These are phyloP conservation scores for Machimus rusticus DNA, from an alignment of 2,888 invertebrate genomes.

Conservation along the genomic window DNA sequence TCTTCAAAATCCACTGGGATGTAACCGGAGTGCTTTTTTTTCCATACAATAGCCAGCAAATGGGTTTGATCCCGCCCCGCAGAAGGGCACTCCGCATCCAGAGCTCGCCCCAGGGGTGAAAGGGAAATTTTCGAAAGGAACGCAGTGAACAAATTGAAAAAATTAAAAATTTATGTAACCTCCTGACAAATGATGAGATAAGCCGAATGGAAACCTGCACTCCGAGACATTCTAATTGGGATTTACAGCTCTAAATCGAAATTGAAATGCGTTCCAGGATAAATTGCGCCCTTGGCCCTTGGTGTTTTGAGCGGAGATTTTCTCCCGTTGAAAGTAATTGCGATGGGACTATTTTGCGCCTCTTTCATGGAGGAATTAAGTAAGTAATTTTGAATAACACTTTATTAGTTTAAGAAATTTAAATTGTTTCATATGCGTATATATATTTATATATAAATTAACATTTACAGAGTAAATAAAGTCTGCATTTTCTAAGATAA, in stretches of 20 bases:
- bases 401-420: too few species aligned
- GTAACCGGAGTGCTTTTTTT: conserved; percentile 24
- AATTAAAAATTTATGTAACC: conserved; percentile 43
- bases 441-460: too few species aligned
- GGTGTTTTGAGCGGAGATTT: background rate
- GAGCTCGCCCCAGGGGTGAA: background rate
- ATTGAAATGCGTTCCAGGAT: conserved; percentile 2
- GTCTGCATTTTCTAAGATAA: too few species aligned
- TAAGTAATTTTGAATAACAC: background rate
- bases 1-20: conserved; percentile 39
- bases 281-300: background rate
- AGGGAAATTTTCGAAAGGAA: background rate
- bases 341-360: background rate
- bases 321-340: background rate
- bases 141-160: conserved; percentile 41
- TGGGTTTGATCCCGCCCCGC: conserved; percentile 4
- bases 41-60: background rate
- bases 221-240: conserved; percentile 16
- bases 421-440: too few species aligned
- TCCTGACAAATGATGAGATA: conserved; percentile 14
- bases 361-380: background rate
- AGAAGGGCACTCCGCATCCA: background rate
- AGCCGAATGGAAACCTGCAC: background rate
- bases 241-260: conserved; percentile 7
- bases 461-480: too few species aligned